A percentile compares a stretch with the other conserved stretches of the same genome.
Conservation (phyloP, 2,888 invertebrate genomes). For the Pterostichus madidus region DNA sequence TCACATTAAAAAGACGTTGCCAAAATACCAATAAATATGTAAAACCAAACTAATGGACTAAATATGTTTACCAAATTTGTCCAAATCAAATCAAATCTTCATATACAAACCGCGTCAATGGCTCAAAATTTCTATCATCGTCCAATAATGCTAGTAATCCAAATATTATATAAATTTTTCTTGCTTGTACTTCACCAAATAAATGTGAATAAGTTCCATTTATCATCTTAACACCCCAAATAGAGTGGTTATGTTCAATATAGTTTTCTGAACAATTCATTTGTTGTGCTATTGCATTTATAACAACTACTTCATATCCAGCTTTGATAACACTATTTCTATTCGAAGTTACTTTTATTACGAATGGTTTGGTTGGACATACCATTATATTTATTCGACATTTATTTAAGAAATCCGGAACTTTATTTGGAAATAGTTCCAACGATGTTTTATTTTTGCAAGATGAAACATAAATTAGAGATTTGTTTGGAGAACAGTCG, state of each 20-base stretch:
- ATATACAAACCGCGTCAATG: background rate
- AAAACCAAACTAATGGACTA: constrained; percentile 28
- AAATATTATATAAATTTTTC: background rate
- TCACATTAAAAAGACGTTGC: constrained; percentile 5
- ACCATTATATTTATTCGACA: constrained; percentile 31
- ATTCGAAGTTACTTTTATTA: background rate
- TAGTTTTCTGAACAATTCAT: constrained; percentile 42
- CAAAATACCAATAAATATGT: constrained; percentile 8
- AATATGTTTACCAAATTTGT: constrained; percentile 63
- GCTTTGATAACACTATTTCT: background rate
- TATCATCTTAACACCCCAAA: constrained; percentile 1
- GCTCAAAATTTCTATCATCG: background rate
- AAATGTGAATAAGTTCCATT: constrained; percentile 28
- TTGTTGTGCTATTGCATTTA: constrained; percentile 37
- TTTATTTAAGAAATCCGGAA: constrained; percentile 27
- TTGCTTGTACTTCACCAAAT: constrained; percentile 28
- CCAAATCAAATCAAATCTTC: constrained; percentile 55
- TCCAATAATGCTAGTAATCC: background rate
- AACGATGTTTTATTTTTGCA: background rate
- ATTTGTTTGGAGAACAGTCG: background rate
- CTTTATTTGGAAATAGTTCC: constrained; percentile 43
- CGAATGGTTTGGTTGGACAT: background rate
- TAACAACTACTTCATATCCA: constrained; percentile 24
- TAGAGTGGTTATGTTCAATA: constrained; percentile 31
- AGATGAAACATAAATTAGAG: background rate